Percentiles rank a stretch among this genome's conserved stretches.
Conservation (phyloP, 2,113 vertebrate genomes). For the Zapus hudsonius region DNA sequence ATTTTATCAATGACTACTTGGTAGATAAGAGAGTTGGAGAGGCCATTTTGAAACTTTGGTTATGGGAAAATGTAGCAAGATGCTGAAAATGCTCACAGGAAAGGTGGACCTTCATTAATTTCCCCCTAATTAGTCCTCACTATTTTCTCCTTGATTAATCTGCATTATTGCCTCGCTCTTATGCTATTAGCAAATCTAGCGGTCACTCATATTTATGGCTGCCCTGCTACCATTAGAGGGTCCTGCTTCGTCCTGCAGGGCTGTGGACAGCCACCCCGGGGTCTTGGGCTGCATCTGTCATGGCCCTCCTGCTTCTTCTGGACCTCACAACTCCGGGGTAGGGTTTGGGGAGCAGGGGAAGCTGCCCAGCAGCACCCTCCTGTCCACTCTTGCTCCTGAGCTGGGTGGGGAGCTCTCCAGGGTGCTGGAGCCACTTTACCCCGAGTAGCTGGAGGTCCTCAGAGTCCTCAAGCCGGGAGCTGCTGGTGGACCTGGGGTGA, state of each 20-base stretch:
- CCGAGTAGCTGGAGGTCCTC: not conserved
- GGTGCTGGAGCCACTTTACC: not conserved
- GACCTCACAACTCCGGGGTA: fast-evolving
- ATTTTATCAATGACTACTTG: no score
- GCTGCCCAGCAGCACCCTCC: not conserved
- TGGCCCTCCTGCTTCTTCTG: not conserved
- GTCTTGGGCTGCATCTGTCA: fast-evolving
- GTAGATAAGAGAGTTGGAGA: not conserved
- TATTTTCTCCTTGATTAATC: not conserved
- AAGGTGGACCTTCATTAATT: not conserved
- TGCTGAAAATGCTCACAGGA: not conserved
- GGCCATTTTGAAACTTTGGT: not conserved
- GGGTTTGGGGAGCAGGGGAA: not conserved
- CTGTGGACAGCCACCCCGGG: no score
- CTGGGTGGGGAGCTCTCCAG: fast-evolving
- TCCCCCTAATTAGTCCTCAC: constrained; percentile 26
- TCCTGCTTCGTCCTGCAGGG: fast-evolving
- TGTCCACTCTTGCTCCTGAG: fast-evolving
- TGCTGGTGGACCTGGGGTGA: fast-evolving
- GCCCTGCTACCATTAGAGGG: fast-evolving
- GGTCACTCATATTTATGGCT: fast-evolving
- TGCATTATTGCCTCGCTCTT: not conserved
- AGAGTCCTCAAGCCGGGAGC: fast-evolving
- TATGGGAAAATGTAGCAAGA: not conserved
- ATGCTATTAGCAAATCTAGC: not conserved